A percentile compares a stretch with the other conserved stretches of the same genome.
These are phyloP conservation scores for Aethes cnicana DNA, from an alignment of 2,888 invertebrate genomes.

Conservation along the genomic window DNA sequence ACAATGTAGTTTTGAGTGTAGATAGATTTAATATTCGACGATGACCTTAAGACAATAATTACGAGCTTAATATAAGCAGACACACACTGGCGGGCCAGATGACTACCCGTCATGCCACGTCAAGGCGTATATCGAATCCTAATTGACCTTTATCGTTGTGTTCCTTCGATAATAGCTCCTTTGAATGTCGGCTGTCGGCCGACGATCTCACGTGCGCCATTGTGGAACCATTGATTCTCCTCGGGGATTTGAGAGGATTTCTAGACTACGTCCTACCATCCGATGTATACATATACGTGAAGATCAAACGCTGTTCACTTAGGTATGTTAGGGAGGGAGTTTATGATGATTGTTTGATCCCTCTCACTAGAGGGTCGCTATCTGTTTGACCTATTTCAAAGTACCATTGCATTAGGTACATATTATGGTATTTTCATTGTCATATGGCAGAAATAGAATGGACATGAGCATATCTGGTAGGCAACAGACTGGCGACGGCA, in stretches of 20 bases:
- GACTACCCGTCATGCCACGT: slow-evolving; percentile 34
- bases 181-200: slow-evolving; percentile 62
- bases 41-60: too few species aligned
- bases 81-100: background rate
- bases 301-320: slow-evolving; percentile 46
- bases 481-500: slow-evolving; percentile 32
- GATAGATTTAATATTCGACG: too few species aligned
- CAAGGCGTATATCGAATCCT: slow-evolving; percentile 47
- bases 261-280: slow-evolving; percentile 53
- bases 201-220: slow-evolving; percentile 59
- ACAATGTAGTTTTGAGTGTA: too few species aligned
- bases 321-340: slow-evolving; percentile 43
- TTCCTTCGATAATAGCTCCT: slow-evolving; percentile 65
- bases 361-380: slow-evolving; percentile 23
- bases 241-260: slow-evolving; percentile 67
- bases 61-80: background rate
- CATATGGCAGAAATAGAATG: too few species aligned
- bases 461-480: slow-evolving; percentile 63
- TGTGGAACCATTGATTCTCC: slow-evolving; percentile 62
- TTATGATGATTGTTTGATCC: slow-evolving; percentile 43
- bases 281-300: slow-evolving; percentile 45
- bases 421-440: background rate
- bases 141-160: slow-evolving; percentile 68
- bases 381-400: too few species aligned
- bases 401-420: too few species aligned